Conservation (phyloP, 2,113 vertebrate species). For the Cairina moschata region DNA sequence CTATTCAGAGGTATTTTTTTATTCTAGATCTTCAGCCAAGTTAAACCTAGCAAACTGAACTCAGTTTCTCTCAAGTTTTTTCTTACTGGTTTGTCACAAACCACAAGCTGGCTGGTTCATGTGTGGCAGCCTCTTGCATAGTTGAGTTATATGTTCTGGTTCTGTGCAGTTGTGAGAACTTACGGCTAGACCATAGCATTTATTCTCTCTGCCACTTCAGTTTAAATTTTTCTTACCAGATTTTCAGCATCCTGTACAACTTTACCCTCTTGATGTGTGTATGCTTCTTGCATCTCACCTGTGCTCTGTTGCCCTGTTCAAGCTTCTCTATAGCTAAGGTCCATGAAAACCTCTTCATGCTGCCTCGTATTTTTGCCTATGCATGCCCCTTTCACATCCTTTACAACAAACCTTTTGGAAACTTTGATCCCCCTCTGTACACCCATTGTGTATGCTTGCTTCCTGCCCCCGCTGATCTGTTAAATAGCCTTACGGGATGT, state of each 20-base stretch:
- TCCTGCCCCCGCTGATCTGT: background rate
- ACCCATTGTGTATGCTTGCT: background rate
- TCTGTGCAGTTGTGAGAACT: background rate
- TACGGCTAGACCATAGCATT: background rate
- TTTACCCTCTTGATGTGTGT: background rate
- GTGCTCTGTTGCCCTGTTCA: background rate
- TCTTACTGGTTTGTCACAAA: background rate
- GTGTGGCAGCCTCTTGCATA: background rate
- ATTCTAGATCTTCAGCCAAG: background rate
- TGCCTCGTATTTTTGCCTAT: background rate
- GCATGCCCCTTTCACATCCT: background rate
- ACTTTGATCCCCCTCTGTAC: background rate
- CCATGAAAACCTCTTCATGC: background rate
- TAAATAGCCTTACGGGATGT: background rate
- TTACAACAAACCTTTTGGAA: background rate
- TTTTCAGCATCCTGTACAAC: background rate
- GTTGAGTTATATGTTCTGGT: background rate
- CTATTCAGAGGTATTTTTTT: background rate
- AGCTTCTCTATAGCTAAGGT: background rate
- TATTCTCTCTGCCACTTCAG: background rate
- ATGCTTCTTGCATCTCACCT: background rate
- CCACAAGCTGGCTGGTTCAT: background rate
- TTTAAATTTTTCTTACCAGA: background rate
- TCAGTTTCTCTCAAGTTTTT: background rate
- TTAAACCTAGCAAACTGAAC: background rate